Conservation (phyloP, 2,888 invertebrate species). For the Plutella xylostella region DNA sequence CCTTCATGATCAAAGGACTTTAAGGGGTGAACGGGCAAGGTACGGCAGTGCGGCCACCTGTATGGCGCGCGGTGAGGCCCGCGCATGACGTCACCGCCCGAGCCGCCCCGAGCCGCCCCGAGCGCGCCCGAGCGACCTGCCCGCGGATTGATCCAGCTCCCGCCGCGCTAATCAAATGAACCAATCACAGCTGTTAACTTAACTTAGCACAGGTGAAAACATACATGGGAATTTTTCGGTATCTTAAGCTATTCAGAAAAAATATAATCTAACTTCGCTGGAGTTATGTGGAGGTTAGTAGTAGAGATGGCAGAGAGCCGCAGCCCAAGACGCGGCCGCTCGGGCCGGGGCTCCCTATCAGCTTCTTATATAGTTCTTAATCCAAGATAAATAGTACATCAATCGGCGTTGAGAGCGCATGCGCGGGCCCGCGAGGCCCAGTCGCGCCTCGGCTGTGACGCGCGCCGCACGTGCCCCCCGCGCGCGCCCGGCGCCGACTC, state of each 20-base stretch:
- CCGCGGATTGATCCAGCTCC: constrained; percentile 52
- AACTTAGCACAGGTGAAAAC: neutral
- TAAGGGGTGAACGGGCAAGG: too few species aligned
- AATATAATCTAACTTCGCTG: too few species aligned
- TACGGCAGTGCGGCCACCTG: constrained; percentile 69
- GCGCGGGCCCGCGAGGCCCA: constrained; percentile 42
- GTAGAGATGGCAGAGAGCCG: neutral
- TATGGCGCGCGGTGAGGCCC: constrained; percentile 68
- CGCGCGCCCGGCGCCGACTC: constrained; percentile 34
- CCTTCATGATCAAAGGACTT: too few species aligned
- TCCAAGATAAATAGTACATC: constrained; percentile 69
- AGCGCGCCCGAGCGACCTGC: constrained; percentile 27
- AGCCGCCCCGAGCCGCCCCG: constrained; percentile 33
- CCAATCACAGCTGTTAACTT: constrained; percentile 20
- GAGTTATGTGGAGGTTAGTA: too few species aligned
- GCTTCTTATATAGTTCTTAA: constrained; percentile 61
- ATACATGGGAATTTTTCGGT: too few species aligned
- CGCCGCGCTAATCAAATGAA: constrained; percentile 38
- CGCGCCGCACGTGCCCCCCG: constrained; percentile 49
- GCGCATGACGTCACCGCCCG: constrained; percentile 50
- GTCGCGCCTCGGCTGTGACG: constrained; percentile 62
- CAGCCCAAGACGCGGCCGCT: neutral
- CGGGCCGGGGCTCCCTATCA: too few species aligned
- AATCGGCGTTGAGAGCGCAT: constrained; percentile 44
- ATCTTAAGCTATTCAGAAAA: neutral